A percentile compares a stretch with the other conserved stretches of the same genome.
These are phyloP conservation scores for Podabrus alpinus DNA, from an alignment of 2,888 invertebrate species.

Conservation along the genomic window DNA sequence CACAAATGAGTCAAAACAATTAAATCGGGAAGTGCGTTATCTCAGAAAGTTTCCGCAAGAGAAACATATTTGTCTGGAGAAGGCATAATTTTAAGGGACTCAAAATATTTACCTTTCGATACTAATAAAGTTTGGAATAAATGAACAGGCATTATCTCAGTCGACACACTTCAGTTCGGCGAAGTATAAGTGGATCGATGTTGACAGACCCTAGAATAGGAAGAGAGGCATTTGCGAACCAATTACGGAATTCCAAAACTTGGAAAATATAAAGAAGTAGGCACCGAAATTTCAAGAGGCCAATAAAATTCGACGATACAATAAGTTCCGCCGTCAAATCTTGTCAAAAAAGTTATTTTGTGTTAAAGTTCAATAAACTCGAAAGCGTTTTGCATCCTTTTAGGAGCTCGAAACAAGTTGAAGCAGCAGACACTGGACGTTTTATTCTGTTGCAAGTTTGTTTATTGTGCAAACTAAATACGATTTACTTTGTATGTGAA, in stretches of 20 bases:
- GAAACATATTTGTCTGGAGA: background rate
- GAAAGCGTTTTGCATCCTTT: background rate
- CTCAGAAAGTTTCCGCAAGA: background rate
- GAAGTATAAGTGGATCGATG: slow-evolving; percentile 16
- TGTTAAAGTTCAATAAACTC: background rate
- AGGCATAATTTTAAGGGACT: background rate
- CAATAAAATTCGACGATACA: background rate
- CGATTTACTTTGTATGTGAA: slow-evolving; percentile 4
- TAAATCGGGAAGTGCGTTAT: background rate
- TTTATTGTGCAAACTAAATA: slow-evolving; percentile 2
- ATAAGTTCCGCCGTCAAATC: background rate
- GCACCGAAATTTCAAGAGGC: background rate
- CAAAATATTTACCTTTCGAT: background rate
- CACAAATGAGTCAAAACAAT: background rate
- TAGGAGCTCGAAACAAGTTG: background rate
- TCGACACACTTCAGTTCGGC: slow-evolving; percentile 19
- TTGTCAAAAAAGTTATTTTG: background rate
- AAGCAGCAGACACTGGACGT: background rate
- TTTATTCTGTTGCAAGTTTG: slow-evolving; percentile 1
- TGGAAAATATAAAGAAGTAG: background rate
- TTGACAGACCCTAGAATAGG: slow-evolving; percentile 12
- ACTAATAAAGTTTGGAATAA: slow-evolving; percentile 12
- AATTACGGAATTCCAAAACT: slow-evolving; percentile 7
- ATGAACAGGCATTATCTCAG: slow-evolving; percentile 16
- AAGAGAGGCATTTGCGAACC: slow-evolving; percentile 14